These are phyloP conservation scores for Argyrosomus regius DNA, from an alignment of 2,797 vertebrate genomes.

Conservation along the genomic window DNA sequence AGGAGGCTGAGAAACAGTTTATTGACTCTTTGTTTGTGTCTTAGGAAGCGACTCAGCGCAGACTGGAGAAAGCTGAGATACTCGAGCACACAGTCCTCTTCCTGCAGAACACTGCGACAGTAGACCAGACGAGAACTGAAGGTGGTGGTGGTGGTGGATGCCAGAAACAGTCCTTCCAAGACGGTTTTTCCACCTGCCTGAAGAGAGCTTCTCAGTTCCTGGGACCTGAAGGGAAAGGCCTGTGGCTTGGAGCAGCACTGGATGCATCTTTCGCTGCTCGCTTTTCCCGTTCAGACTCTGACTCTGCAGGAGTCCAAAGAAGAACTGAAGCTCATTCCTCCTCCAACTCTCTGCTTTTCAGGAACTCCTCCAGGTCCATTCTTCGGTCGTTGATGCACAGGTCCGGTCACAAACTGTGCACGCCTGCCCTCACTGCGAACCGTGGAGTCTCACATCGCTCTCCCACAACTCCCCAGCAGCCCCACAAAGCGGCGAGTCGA, in stretches of 20 bases:
- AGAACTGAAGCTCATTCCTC: neutral
- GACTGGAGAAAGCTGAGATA: constrained; percentile 88
- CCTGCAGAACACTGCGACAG: constrained; percentile 67
- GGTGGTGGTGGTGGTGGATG: constrained; percentile 9
- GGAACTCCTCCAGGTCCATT: constrained; percentile 26
- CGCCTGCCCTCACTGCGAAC: neutral
- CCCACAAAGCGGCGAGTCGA: constrained; percentile 7
- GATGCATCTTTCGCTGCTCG: constrained; percentile 45
- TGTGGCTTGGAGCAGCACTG: constrained; percentile 57
- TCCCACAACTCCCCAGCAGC: constrained; percentile 6
- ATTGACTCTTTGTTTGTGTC: constrained; percentile 22
- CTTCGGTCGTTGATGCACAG: constrained; percentile 37
- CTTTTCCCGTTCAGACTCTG: constrained; percentile 36
- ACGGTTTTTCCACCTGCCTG: constrained; percentile 79
- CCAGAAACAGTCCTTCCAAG: constrained; percentile 61
- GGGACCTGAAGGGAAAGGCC: constrained; percentile 64
- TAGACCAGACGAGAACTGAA: constrained; percentile 4
- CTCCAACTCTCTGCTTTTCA: constrained; percentile 23
- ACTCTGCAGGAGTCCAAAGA: constrained; percentile 3
- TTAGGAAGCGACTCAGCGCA: constrained; percentile 81
- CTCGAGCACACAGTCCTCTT: constrained; percentile 86
- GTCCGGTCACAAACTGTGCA: constrained; percentile 18
- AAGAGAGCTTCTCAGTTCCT: constrained; percentile 75
- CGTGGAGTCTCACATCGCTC: neutral
- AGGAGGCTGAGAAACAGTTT: fast-evolving